These are phyloP conservation scores for Drosophila ambigua DNA, from an alignment of 1,140 invertebrate genomes.

Conservation along the genomic window DNA sequence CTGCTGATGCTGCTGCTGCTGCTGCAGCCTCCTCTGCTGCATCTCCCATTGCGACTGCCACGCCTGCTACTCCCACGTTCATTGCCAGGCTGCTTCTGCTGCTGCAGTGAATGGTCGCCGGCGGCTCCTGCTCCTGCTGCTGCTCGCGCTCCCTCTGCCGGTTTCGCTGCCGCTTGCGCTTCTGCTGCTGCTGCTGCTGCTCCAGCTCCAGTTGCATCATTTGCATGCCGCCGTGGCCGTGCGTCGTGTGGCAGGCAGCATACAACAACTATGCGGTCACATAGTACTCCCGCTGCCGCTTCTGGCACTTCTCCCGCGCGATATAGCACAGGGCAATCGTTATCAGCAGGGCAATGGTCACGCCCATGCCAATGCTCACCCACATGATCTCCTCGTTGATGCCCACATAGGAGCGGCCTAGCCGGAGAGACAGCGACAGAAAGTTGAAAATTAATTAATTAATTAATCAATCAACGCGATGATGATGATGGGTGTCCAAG, in stretches of 20 bases:
- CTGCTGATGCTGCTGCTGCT: constrained; percentile 11
- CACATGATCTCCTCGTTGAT: constrained; percentile 94
- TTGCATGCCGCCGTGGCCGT: constrained; percentile 2
- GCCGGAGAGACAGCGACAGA: neutral
- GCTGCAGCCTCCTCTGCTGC: neutral
- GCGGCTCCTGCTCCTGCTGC: constrained; percentile 19
- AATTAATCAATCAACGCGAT: neutral
- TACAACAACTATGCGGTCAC: constrained; percentile 87
- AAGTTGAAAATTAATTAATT: neutral
- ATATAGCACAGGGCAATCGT: constrained; percentile 92
- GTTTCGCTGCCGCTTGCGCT: neutral
- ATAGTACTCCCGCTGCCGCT: constrained; percentile 88
- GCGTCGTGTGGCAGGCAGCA: constrained; percentile 56
- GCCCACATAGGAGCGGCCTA: constrained; percentile 90
- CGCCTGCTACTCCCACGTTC: neutral
- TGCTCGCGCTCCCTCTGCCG: constrained; percentile 17
- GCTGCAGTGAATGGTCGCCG: constrained; percentile 13
- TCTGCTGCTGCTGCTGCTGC: constrained; percentile 6
- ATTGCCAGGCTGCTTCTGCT: constrained; percentile 6
- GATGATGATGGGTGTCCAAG: no score
- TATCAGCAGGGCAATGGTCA: constrained; percentile 91
- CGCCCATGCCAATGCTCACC: constrained; percentile 93
- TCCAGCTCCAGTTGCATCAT: constrained; percentile 3
- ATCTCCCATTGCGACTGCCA: neutral
- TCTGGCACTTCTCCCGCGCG: constrained; percentile 90